Evolutionary conservation across 2,797 vertebrate genomes (phyloP), one percentile per base, ranked within the genome.

Genomic region (Florisuga fusca): DNA sequence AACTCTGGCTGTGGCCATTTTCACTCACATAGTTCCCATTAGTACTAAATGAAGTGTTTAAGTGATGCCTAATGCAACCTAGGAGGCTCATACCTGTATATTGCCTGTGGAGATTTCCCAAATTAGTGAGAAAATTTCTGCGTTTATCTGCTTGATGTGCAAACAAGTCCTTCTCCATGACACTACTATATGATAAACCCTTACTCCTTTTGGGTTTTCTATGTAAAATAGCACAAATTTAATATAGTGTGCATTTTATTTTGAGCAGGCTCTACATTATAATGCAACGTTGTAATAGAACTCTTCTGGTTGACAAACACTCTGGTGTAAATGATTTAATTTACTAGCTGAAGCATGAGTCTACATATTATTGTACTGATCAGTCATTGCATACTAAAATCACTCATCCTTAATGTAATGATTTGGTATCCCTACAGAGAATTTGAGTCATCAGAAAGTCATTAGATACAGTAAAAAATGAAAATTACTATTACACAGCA

Each of bases 391-490:
- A 88, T 98, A 98, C 98, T 98, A 98, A 98, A 98, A 98, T 98
- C 98, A 97, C 96, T 98, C 98, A 98, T 98, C 98, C 98, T 98
- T 98, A 98, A 98, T 98, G 97, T 96, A 98, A 98, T 98, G 98
- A 98, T 98, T 98, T 97, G 97, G 98, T 98, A 98, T 98, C 97
- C 98, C 98, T 98, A 98, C 97, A 98, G 98, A 98, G 98, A 98
- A 97, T 98, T 98, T 97, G 95, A 98, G 98, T 98, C 97, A 98
- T 98, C 98, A 98, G 98, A 98, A 98, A 98, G 98, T 98, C 98
- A 98, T 98, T 98, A 98, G 98, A 98, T 98, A 98, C 98, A 98
- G 98, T 98, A 98, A 98, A 98, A 98, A 98, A 98, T 98, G 98
- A 98, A 98, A 98, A 98, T 98, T 98, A 98, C 98, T 98, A 98